Base-by-base conservation (phyloP, 2,113 vertebrate species). In the Cyanoderma ruficeps region DNA sequence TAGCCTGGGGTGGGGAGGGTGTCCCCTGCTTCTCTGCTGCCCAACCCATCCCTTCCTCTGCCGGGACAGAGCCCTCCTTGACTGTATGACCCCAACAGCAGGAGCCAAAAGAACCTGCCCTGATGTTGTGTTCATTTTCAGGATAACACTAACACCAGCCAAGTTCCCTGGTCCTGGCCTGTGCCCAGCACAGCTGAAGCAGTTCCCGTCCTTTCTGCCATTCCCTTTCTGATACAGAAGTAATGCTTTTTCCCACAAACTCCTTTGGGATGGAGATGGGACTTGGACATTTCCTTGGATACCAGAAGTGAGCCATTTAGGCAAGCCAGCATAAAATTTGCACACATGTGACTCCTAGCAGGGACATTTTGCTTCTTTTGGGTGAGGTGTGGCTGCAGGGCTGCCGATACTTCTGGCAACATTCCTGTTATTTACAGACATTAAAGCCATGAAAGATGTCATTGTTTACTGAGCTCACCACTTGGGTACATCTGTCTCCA, bases 31-130 rank as follows among this genome's bases (percentile, higher is more conserved):
- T 61, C 24, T 30, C 52, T 57, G 47, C 39, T 63, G 39, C 42
- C 50, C 46, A 35, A 7, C 15, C 35, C 7, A 5, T n/a, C 22
- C 47, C 18, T 47, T 55, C 49, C 30, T 60, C 46, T 61, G 42
- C 28, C 4, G 3, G 55, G n/a, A 67, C 55, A n/a, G 27, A 74
- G 37, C 46, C 6, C 19, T 52, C 46, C 37, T 82, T 5, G 1
- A 7, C 1, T 47, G 37, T 19, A 13, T 0, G 1, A 30, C 21
- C 30, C 76, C 4, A 83, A 20, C 11, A 76, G 27, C 1, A 0
- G 44, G 77, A 91, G 59, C 49, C 37, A 53, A 61, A 89, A 77
- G 50, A 60, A 77, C 11, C 35, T 64, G 18, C 21, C 31, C 23
- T 55, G 2, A 37, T 6, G 10, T 7, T 77, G 30, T 20, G 14